These are phyloP conservation scores for Phyllotreta cruciferae DNA, from an alignment of 2,888 invertebrate species.

Conservation along the genomic window DNA sequence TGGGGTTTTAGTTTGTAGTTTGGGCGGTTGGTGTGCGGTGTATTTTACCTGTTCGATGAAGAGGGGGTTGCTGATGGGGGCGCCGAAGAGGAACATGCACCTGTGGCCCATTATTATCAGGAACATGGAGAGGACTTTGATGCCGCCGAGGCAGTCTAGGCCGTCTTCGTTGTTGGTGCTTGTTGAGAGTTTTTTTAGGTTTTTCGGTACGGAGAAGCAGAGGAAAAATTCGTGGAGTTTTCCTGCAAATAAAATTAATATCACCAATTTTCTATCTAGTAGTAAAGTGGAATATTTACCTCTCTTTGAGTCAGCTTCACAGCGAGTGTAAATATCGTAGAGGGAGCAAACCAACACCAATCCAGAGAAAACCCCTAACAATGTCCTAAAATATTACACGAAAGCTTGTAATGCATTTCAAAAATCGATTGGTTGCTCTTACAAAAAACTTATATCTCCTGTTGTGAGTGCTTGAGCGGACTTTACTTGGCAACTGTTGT, in stretches of 20 bases:
- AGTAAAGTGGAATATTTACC: no score
- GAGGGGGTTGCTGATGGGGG: constrained; percentile 47
- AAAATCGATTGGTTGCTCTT: constrained; percentile 40
- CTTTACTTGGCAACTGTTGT: constrained; percentile 63
- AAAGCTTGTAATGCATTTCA: constrained; percentile 34
- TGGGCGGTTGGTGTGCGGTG: no score
- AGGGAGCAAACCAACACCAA: constrained; percentile 41
- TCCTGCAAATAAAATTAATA: constrained; percentile 28
- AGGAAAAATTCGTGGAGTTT: constrained; percentile 30
- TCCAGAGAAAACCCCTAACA: constrained; percentile 32
- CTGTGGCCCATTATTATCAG: constrained; percentile 52
- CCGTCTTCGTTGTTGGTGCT: constrained; percentile 41
- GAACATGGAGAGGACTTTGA: constrained; percentile 50
- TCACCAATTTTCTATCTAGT: no score
- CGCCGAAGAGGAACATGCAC: constrained; percentile 49
- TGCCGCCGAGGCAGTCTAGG: constrained; percentile 44
- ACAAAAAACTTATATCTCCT: constrained; percentile 54
- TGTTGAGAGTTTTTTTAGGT: constrained; percentile 46
- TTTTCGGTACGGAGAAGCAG: constrained; percentile 40
- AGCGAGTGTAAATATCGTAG: constrained; percentile 42
- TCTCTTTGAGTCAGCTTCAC: constrained; percentile 33
- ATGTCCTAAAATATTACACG: constrained; percentile 14
- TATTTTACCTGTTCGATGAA: constrained; percentile 49
- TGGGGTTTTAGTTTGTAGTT: not conserved
- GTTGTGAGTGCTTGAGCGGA: constrained; percentile 57